These are phyloP conservation scores for Lasioglossum figueresi DNA, from an alignment of 2,888 invertebrate genomes.

Conservation along the genomic window DNA sequence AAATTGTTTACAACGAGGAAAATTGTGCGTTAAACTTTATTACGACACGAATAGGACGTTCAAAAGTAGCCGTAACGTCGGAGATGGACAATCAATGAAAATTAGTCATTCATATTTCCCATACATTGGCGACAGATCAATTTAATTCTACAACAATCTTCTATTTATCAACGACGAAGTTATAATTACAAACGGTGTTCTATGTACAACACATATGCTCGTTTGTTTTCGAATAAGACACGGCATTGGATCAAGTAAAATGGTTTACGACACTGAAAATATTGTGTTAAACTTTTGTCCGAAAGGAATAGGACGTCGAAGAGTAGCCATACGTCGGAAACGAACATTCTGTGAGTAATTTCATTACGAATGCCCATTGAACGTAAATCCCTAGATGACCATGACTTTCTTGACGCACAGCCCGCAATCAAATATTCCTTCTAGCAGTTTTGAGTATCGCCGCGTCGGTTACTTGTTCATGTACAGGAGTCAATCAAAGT, in stretches of 20 bases:
- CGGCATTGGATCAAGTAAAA: not conserved
- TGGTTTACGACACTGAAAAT: not conserved
- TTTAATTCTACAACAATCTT: not conserved
- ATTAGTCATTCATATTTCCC: not conserved
- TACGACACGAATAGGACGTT: not conserved
- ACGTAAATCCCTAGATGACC: not conserved
- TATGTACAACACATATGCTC: no score
- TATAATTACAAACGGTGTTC: not conserved
- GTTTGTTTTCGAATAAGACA: not conserved
- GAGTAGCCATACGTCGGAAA: not conserved
- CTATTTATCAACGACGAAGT: not conserved
- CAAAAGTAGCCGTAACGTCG: not conserved
- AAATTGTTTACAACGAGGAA: not conserved
- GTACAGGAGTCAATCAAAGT: constrained; percentile 17
- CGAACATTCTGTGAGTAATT: not conserved
- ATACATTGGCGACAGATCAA: not conserved
- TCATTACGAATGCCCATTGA: not conserved
- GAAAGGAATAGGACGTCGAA: not conserved
- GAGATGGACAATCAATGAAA: not conserved
- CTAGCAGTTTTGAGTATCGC: not conserved
- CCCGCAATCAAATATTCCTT: not conserved
- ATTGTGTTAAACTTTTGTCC: no score
- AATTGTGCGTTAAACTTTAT: not conserved
- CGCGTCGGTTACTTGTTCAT: not conserved
- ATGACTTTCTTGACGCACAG: not conserved